Conservation (phyloP, 2,113 vertebrate species). For the Protomyctophum bolini region DNA sequence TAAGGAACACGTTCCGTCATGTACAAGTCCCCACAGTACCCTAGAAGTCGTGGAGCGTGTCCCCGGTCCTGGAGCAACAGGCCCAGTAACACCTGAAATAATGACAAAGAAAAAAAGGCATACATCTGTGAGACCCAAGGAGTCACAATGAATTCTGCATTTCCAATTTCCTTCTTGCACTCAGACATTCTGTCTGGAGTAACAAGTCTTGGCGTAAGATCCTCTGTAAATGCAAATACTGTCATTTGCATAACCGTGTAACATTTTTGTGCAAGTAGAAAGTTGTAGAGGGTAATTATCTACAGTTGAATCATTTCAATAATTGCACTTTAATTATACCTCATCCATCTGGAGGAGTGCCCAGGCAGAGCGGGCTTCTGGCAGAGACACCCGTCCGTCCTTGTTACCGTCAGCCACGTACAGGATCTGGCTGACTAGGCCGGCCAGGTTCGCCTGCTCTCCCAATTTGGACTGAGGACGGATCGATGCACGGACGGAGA, state of each 20-base stretch:
- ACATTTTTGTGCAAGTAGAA: neutral
- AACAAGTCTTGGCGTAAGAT: neutral
- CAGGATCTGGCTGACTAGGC: conserved; percentile 88
- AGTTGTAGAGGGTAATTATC: neutral
- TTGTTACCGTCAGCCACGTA: conserved; percentile 93
- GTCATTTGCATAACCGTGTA: neutral
- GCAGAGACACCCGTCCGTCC: conserved; percentile 93
- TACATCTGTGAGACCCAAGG: conserved; percentile 5
- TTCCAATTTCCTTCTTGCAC: neutral
- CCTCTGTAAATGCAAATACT: too few species aligned
- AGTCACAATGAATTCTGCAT: neutral
- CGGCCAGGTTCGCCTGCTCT: conserved; percentile 90
- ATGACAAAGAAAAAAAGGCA: neutral
- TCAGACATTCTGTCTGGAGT: neutral
- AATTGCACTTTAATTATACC: conserved; percentile 71
- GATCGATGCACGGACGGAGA: conserved; percentile 56
- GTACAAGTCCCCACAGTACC: conserved; percentile 96
- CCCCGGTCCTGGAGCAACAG: conserved; percentile 94
- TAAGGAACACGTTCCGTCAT: conserved; percentile 92
- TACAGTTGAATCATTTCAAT: neutral
- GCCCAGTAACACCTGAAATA: conserved; percentile 81
- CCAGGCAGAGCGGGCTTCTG: conserved; percentile 95
- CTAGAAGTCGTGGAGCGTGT: conserved; percentile 93
- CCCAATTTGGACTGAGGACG: conserved; percentile 85
- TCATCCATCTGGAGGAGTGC: conserved; percentile 96